Base-by-base conservation (phyloP, 92 coral and sea anemone species). In the Heteractis magnifica region DNA sequence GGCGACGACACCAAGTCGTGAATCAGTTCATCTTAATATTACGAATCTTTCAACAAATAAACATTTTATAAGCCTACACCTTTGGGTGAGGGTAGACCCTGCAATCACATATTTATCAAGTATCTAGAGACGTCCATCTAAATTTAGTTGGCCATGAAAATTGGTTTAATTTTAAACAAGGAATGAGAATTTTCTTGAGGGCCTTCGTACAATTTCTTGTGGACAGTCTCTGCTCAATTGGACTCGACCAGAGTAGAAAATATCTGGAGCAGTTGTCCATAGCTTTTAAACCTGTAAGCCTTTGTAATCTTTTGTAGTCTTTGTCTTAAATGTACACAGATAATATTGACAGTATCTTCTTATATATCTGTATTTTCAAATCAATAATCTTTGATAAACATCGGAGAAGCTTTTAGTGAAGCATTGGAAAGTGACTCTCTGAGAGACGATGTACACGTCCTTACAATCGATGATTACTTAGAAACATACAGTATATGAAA, bases 261-360 rank as follows among this genome's bases (percentile, higher is more conserved):
- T 68, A 51, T 81, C 50, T 81, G 58, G 21, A 53, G 52, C 84
- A 12, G 76, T 81, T 81, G 76, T 81, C 58, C 64, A 20, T 81
- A 53, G 76, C 77, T 81, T 81, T 68, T 81, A 81, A 70, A 81
- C 51, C 84, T 81, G 68, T 81, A 70, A 81, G 84, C 84, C 84
- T 68, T 68, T 65, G 41, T 68, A 81, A 81, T 81, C 84, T 81
- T 81, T 81, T 81, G 55, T 49, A 7, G 84, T 70, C 84, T 81
- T 81, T 81, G 84, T 81, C 52, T 81, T 68, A 81, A 81, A 81
- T 70, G 77, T 81, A 68, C 84, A 48, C 51, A 81, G 84, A 81
- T 81, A 81, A 81, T 48, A 81, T n/a, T 68, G 84, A 81, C 77
- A 65, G 77, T 81, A 81, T 81, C 84, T 71, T 70, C 77, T 70